Base-by-base conservation (phyloP, 2,888 invertebrate species). In the Copidosoma aretas region DNA sequence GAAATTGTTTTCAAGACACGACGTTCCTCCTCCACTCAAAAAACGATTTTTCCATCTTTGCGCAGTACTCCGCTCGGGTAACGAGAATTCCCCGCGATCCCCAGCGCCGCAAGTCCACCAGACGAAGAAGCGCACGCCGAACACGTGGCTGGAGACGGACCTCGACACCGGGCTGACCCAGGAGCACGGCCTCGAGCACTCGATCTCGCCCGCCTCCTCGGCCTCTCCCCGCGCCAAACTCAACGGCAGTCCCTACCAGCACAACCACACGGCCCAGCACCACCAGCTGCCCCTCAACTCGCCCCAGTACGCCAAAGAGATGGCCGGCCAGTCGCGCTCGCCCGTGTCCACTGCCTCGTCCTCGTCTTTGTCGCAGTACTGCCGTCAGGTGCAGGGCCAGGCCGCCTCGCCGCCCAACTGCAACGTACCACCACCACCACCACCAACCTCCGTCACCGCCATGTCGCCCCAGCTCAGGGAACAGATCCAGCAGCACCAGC, bases 91-190 rank as follows among this genome's bases (percentile, higher is more conserved):
- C 41, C 14, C 41, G 8, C 41, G 41, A 10, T 46, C 8, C 43
- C 12, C 77, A 24, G 77, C 79, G 0, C 80, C 80, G 64, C 76
- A 80, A 1, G 79, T 80, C 24, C 80, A 80, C 21, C 72, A 84
- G 64, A 81, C 84, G 43, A 89, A 89, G 77, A 89, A 88, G 76
- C 86, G 87, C 64, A 87, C 89, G 21, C 89, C 88, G 58, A 90
- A 91, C 1, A 89, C 90, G 0, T 95, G 96, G 93, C 88, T 93
- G 65, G 95, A 96, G 84, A 96, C 96, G 0, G 96, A 97, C 84
- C 85, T 97, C 39, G 96, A 96, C 82, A 91, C 93, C 0, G 91
- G 93, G 79, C 87, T 89, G 69, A 91, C 91, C 0, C 86, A 90
- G 62, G 94, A 95, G 80, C 91, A 90, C 75, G 91, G 89, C 3